Percentiles rank a stretch among this genome's conserved stretches.
Evolutionary conservation across 1,140 invertebrate species (phyloP).

Genomic region (Chironomus tepperi): DNA sequence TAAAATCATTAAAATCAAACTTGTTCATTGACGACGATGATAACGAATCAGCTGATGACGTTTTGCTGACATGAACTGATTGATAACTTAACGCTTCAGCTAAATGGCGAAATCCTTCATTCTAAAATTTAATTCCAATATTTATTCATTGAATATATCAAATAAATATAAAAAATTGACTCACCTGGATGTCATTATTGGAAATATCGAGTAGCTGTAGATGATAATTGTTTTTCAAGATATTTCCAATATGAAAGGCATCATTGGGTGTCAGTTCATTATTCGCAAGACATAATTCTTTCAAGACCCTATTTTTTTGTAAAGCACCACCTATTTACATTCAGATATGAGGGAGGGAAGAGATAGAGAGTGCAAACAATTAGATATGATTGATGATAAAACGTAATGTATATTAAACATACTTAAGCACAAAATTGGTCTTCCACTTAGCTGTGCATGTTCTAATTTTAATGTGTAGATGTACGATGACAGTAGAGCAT

Average conservation of each 20-base stretch:
- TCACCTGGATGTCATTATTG: constrained; percentile 57
- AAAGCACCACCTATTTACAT: constrained; percentile 58
- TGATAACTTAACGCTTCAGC: constrained; percentile 65
- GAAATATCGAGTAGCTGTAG: constrained; percentile 70
- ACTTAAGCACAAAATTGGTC: constrained; percentile 58
- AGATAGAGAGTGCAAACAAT: no score
- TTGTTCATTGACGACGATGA: constrained; percentile 34
- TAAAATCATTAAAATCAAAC: constrained; percentile 23
- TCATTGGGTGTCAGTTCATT: constrained; percentile 66
- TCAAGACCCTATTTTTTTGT: constrained; percentile 67
- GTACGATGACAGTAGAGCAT: constrained; percentile 47
- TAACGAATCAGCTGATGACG: constrained; percentile 25
- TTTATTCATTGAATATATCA: neutral
- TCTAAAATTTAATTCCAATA: constrained; percentile 44
- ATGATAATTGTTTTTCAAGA: constrained; percentile 57
- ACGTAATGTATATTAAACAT: constrained; percentile 30
- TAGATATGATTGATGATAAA: no score
- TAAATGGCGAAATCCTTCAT: constrained; percentile 60
- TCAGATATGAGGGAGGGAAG: constrained; percentile 25
- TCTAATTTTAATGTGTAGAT: constrained; percentile 65
- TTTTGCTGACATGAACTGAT: constrained; percentile 32
- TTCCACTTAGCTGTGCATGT: constrained; percentile 57
- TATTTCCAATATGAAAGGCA: constrained; percentile 64
- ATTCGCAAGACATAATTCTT: constrained; percentile 74
- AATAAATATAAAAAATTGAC: neutral